Base-by-base conservation (phyloP, 2,113 vertebrate species). In the Rhodinocichla rosea region DNA sequence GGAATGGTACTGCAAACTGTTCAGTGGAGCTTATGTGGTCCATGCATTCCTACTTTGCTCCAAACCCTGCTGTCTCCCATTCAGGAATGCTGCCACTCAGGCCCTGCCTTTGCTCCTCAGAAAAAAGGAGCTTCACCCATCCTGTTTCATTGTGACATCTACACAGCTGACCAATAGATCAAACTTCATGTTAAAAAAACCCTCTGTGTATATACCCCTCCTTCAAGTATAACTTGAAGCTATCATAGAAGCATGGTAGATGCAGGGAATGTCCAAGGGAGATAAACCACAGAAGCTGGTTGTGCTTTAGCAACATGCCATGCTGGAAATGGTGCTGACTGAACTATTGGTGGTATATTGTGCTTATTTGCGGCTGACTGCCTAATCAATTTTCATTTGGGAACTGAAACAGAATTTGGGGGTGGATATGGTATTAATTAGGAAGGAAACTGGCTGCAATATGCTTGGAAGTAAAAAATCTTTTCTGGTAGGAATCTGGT, bases 381-480 rank as follows among this genome's bases (percentile, higher is more conserved):
- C 91, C 76, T 96, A 95, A 97, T 97, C 95, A 97, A 84, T 97
- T 97, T 97, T 97, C 89, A 59, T 96, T 87, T 94, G 96, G 91
- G 94, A 97, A 69, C 77, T 91, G 87, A 97, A 97, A 96, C 89
- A 90, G 95, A 81, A 95, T 97, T 96, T 90, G 57, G 68, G 95
- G 82, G 80, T 95, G 74, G 97, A 89, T 97, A 96, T 95, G 84
- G 86, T 97, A 97, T 98, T 98, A 98, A 98, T 98, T 97, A 97
- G 8, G 50, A 91, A 92, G 78, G 83, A 98, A 98, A 97, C 94
- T 93, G 93, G 89, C 81, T 44, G 76, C 96, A 97, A 93, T 97
- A 94, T 94, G 96, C 89, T 97, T 90, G 14, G 94, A 97, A 92
- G 96, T 96, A 92, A 93, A 93, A 93, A 87, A 94, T 93, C 49